These are phyloP conservation scores for Mactra quadrangularis DNA, from an alignment of 1,140 invertebrate genomes.

Conservation along the genomic window DNA sequence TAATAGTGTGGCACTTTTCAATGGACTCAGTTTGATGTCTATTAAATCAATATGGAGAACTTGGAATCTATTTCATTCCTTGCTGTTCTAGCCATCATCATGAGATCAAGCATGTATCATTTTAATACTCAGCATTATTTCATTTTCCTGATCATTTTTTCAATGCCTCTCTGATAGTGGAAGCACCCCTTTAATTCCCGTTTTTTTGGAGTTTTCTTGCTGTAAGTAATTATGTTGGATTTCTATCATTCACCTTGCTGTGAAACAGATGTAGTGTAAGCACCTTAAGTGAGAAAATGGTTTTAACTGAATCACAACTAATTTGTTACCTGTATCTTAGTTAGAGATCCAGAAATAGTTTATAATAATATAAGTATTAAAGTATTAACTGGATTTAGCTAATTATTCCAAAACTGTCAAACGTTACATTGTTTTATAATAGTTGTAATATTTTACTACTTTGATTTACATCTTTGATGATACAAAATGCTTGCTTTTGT, in stretches of 20 bases:
- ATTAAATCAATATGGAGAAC: too few species aligned
- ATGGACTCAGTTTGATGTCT: too few species aligned
- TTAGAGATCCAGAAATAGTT: conserved; percentile 14
- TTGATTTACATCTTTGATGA: too few species aligned
- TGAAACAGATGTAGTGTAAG: conserved; percentile 17
- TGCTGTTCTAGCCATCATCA: background rate
- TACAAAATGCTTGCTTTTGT: too few species aligned
- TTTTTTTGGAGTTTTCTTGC: background rate
- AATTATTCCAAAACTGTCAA: too few species aligned
- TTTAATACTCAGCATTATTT: too few species aligned
- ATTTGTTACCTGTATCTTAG: conserved; percentile 50
- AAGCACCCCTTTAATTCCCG: conserved; percentile 41
- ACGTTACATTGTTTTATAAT: too few species aligned
- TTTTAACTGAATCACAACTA: conserved; percentile 41
- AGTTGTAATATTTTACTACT: too few species aligned
- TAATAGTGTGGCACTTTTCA: too few species aligned
- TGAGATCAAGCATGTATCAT: background rate
- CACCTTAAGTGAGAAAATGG: conserved; percentile 43
- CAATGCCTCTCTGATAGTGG: background rate
- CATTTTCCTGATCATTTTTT: background rate
- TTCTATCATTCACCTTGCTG: conserved; percentile 39
- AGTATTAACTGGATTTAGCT: too few species aligned
- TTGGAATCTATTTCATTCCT: too few species aligned
- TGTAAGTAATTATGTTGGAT: conserved; percentile 18
- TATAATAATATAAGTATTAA: too few species aligned